These are phyloP conservation scores for Amphiprion percula DNA, from an alignment of 2,113 vertebrate species.

Conservation along the genomic window DNA sequence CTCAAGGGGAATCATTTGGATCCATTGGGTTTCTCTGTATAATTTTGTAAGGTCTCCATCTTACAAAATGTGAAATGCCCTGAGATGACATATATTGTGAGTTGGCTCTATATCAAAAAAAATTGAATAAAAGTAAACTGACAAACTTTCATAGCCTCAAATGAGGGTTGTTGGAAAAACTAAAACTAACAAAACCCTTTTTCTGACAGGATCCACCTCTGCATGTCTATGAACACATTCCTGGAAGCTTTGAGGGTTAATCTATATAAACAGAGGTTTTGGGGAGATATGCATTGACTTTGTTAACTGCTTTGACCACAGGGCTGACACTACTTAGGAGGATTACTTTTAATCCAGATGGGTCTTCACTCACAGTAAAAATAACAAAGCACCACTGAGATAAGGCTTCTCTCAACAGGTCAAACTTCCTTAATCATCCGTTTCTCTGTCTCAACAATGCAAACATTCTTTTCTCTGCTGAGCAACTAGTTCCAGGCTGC, in stretches of 20 bases:
- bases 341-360: conserved; percentile 35
- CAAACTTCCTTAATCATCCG: conserved; percentile 12
- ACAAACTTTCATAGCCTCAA: too few species aligned
- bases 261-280: conserved; percentile 1
- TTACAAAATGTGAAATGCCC: too few species aligned
- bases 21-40: too few species aligned
- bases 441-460: neutral
- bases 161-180: neutral
- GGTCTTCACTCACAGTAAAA: conserved; percentile 10
- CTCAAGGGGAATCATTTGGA: too few species aligned
- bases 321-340: neutral
- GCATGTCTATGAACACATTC: neutral
- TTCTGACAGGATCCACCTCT: neutral
- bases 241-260: neutral
- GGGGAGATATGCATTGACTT: neutral
- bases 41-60: too few species aligned
- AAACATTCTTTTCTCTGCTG: conserved; percentile 16
- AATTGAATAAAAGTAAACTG: too few species aligned
- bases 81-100: too few species aligned
- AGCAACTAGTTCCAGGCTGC: neutral
- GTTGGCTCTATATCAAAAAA: too few species aligned
- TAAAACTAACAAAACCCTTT: neutral
- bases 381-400: conserved; percentile 6
- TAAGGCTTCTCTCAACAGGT: conserved; percentile 14
- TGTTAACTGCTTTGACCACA: conserved; percentile 14